Evolutionary conservation across 2,797 vertebrate species (phyloP).

Genomic region (Lemur catta): DNA sequence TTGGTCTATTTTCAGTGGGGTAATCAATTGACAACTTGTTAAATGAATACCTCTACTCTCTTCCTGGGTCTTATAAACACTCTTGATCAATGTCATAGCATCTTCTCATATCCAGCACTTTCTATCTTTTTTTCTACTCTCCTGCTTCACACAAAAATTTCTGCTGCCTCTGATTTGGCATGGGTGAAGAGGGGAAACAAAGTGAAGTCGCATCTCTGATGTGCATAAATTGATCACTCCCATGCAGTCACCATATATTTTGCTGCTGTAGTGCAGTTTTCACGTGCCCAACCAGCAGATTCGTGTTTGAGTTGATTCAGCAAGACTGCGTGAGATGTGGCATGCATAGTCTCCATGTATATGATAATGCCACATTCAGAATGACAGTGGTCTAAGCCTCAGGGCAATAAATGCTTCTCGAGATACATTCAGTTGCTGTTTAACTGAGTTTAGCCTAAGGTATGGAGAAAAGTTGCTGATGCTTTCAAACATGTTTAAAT

Average conservation of each 20-base stretch:
- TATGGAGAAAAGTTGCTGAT: slow-evolving; percentile 81
- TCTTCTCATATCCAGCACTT: background rate
- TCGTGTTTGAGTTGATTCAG: slow-evolving; percentile 84
- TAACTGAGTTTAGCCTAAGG: slow-evolving; percentile 83
- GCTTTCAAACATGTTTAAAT: slow-evolving; percentile 84
- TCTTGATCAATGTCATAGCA: background rate
- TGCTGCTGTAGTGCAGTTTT: slow-evolving; percentile 73
- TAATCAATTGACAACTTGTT: background rate
- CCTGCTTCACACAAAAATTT: background rate
- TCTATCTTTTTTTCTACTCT: background rate
- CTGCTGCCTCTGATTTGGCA: background rate
- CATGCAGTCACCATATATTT: slow-evolving; percentile 79
- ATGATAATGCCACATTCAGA: slow-evolving; percentile 82
- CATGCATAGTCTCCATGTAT: slow-evolving; percentile 71
- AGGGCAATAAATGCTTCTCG: slow-evolving; percentile 84
- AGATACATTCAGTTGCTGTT: slow-evolving; percentile 84
- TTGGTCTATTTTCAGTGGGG: background rate
- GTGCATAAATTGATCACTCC: slow-evolving; percentile 65
- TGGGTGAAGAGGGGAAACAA: background rate
- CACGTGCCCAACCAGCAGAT: slow-evolving; percentile 79
- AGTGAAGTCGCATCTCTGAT: background rate
- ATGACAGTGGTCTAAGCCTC: slow-evolving; percentile 84
- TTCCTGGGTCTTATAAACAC: background rate
- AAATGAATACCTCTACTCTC: background rate
- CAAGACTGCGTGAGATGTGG: slow-evolving; percentile 77